Percentiles rank a stretch among this genome's conserved stretches.
These are phyloP conservation scores for Drosophila demipolita DNA, from an alignment of 2,888 invertebrate genomes.

Conservation along the genomic window DNA sequence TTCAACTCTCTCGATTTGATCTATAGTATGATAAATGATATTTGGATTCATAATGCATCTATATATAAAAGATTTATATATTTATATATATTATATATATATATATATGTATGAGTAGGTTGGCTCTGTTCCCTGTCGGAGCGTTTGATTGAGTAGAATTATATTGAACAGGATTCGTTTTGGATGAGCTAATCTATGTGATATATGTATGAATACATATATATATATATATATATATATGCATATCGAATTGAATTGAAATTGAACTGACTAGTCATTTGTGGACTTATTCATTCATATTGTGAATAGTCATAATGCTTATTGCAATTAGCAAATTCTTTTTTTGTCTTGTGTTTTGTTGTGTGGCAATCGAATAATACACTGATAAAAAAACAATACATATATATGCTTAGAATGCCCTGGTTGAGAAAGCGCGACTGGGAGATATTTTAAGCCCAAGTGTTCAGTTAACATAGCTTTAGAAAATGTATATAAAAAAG, in stretches of 20 bases:
- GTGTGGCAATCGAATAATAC: neutral
- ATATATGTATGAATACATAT: neutral
- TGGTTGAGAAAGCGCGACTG: too few relatives aligned
- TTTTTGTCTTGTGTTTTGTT: neutral
- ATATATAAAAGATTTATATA: slow-evolving; percentile 3
- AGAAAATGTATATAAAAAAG: neutral
- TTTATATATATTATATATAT: neutral
- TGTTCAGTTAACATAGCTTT: neutral
- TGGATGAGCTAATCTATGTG: slow-evolving; percentile 42
- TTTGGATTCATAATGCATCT: slow-evolving; percentile 11
- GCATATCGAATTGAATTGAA: neutral
- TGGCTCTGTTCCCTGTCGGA: slow-evolving; percentile 19
- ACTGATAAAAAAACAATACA: neutral
- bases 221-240: slow-evolving; percentile 3
- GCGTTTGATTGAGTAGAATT: slow-evolving; percentile 44
- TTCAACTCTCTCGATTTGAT: slow-evolving; percentile 51
- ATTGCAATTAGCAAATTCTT: slow-evolving; percentile 47
- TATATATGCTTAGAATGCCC: neutral
- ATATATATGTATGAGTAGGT: neutral
- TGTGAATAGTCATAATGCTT: slow-evolving; percentile 24
- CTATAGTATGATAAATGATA: slow-evolving; percentile 37
- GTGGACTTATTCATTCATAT: slow-evolving; percentile 22
- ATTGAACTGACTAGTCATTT: slow-evolving; percentile 20
- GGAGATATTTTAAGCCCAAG: neutral
- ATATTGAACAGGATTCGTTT: slow-evolving; percentile 35